Conservation (phyloP, 2,888 invertebrate species). For the Aproaerema taeniolella region DNA sequence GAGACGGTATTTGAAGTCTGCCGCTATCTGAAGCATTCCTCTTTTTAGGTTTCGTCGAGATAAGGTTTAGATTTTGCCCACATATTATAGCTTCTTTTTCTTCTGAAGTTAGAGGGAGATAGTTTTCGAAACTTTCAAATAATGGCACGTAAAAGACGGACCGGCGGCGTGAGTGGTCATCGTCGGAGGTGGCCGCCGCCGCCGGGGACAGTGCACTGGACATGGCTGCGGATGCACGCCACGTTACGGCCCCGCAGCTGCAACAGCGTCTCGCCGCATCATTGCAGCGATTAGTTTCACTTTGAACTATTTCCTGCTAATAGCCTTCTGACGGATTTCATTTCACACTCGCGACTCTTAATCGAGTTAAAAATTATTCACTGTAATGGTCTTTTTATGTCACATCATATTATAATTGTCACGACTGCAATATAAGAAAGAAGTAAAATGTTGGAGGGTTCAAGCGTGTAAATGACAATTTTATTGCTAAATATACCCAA, state of each 20-base stretch:
- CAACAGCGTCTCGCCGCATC: constrained; percentile 47
- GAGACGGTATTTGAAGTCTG: constrained; percentile 44
- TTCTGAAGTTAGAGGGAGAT: constrained; percentile 70
- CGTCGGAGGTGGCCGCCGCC: constrained; percentile 54
- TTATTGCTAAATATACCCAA: constrained; percentile 8
- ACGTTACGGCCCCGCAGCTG: constrained; percentile 48
- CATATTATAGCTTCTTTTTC: constrained; percentile 66
- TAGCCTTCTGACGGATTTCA: constrained; percentile 39
- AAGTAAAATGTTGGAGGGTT: constrained; percentile 14
- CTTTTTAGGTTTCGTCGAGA: constrained; percentile 45
- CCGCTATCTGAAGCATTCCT: constrained; percentile 46
- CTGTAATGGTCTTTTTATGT: constrained; percentile 5
- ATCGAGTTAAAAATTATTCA: constrained; percentile 31
- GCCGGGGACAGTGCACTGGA: constrained; percentile 20
- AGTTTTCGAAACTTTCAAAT: constrained; percentile 78
- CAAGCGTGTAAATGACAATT: constrained; percentile 4
- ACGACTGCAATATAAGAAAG: constrained; percentile 1
- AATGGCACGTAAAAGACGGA: constrained; percentile 87
- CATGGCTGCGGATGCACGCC: constrained; percentile 52
- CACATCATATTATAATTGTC: constrained; percentile 6
- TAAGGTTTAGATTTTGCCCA: constrained; percentile 42
- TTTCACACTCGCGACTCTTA: constrained; percentile 44
- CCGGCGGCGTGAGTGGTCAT: constrained; percentile 78
- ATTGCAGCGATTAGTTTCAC: constrained; percentile 55
- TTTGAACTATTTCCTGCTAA: constrained; percentile 39